Evolutionary conservation across 2,113 vertebrate genomes (phyloP).

Genomic region (Lanius collurio): DNA sequence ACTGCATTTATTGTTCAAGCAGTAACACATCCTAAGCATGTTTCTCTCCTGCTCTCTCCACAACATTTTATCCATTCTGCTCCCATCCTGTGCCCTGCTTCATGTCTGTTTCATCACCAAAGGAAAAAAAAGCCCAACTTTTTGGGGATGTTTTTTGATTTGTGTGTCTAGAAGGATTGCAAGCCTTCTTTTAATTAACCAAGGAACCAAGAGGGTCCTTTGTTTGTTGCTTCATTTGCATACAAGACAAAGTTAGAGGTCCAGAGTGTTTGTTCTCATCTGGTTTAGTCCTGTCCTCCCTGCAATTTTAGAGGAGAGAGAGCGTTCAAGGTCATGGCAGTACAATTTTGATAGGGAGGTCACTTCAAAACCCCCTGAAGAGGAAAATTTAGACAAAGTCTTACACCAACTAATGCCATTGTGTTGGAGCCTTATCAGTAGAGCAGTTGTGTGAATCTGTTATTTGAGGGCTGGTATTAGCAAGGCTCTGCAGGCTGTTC

Average conservation of each 20-base stretch:
- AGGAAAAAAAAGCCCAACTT: not conserved
- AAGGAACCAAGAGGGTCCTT: not conserved
- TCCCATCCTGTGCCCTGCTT: not conserved
- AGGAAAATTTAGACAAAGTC: not conserved
- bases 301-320: not conserved
- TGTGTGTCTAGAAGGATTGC: not conserved
- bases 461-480: not conserved
- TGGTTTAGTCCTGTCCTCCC: not conserved
- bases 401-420: not conserved
- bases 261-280: not conserved
- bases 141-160: accelerated
- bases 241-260: not conserved
- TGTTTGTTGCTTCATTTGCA: not conserved
- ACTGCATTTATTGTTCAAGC: not conserved
- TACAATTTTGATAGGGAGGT: not conserved
- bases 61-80: not conserved
- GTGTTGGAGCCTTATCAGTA: not conserved
- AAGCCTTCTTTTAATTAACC: not conserved
- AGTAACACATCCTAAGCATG: not conserved
- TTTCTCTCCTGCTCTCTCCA: not conserved
- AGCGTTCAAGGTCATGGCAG: not conserved
- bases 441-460: not conserved
- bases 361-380: not conserved
- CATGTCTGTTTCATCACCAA: not conserved
- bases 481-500: not conserved